These are phyloP conservation scores for Ctenochaetus hawaiiensis DNA, from an alignment of 2,797 vertebrate species.

Conservation along the genomic window DNA sequence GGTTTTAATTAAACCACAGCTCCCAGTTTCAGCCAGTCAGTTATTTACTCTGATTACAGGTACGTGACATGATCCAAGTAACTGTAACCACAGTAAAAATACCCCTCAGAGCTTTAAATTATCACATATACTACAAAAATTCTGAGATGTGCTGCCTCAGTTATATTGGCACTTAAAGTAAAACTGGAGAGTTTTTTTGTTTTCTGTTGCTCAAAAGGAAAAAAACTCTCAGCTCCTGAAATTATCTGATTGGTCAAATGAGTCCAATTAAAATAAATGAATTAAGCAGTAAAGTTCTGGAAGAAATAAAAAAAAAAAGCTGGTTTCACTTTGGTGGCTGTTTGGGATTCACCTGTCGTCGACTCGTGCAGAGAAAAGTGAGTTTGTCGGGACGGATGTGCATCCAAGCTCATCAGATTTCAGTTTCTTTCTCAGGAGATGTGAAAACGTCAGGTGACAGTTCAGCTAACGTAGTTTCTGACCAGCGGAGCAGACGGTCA, in stretches of 20 bases:
- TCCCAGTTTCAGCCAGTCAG: not conserved
- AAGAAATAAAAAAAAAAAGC: not conserved
- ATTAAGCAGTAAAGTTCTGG: not conserved
- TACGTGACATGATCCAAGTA: not conserved
- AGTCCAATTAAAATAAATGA: not conserved
- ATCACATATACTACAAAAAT: not conserved
- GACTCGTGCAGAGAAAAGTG: not conserved
- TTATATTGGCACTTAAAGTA: too few relatives aligned
- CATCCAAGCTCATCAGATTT: not conserved
- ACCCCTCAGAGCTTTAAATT: not conserved
- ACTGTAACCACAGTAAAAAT: not conserved
- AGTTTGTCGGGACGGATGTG: not conserved
- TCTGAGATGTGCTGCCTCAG: not conserved
- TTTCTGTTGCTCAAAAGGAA: not conserved
- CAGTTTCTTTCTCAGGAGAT: not conserved
- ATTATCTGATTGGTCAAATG: not conserved
- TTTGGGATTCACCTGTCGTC: not conserved
- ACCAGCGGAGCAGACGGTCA: not conserved
- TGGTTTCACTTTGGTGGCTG: too few relatives aligned
- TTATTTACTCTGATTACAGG: not conserved
- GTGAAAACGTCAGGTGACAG: not conserved
- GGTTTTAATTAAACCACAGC: not conserved
- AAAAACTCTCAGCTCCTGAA: not conserved
- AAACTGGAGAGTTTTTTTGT: not conserved
- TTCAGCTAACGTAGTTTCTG: not conserved